Percentiles rank a stretch among this genome's conserved stretches.
phyloP scores from a whole-genome alignment of 2,797 vertebrate genomes.

The Cuniculus paca region DNA sequence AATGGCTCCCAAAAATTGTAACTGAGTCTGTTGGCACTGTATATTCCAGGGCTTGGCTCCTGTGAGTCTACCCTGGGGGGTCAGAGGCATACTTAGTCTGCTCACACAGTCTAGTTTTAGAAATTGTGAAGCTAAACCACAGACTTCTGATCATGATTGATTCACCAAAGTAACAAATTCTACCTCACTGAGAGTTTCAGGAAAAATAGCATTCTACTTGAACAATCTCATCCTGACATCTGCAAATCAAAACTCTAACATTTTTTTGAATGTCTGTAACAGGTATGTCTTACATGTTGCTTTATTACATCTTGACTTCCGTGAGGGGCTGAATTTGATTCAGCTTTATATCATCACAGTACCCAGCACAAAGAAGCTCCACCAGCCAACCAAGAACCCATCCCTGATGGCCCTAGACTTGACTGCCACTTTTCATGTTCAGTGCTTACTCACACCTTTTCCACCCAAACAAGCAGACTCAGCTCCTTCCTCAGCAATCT shows the following conservation, averaged over 20 bases:
- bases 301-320: constrained; percentile 27
- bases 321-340: constrained; percentile 9
- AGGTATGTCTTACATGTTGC: neutral
- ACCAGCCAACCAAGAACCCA: neutral
- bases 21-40: neutral
- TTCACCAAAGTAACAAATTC: neutral
- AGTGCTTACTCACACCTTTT: neutral
- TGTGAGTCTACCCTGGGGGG: neutral
- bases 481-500: neutral
- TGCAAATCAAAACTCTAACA: neutral
- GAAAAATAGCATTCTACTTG: neutral
- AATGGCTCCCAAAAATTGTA: neutral
- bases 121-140: constrained; percentile 6
- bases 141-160: neutral
- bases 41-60: neutral
- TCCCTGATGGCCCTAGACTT: neutral
- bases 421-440: neutral
- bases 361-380: neutral
- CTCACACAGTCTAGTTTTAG: constrained; percentile 1
- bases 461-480: neutral
- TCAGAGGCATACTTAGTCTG: neutral
- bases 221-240: neutral
- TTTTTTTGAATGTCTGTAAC: neutral
- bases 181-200: neutral
- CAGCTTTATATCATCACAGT: neutral